phyloP scores from a whole-genome alignment of 2,888 invertebrate genomes.

The Gerris lacustris region DNA sequence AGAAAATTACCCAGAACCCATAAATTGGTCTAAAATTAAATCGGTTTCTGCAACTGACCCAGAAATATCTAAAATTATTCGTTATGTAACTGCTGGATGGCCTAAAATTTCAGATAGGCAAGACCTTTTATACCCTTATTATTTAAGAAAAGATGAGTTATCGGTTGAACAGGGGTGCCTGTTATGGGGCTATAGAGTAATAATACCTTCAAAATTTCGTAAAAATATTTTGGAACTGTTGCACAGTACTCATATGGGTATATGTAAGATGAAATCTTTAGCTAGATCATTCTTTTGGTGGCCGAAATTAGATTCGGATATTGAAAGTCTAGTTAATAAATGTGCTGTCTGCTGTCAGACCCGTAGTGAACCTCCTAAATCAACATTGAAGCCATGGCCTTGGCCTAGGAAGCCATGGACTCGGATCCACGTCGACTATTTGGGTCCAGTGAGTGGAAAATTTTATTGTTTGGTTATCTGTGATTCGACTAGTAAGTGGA shows the following conservation, averaged over 20 bases:
- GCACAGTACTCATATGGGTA: slow-evolving; percentile 2
- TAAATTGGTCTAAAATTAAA: slow-evolving; percentile 34
- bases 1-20: slow-evolving; percentile 28
- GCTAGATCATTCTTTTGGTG: slow-evolving; percentile 9
- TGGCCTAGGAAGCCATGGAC: slow-evolving; percentile 11
- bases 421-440: slow-evolving; percentile 9
- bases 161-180: slow-evolving; percentile 12
- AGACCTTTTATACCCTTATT: neutral
- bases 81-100: neutral
- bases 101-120: neutral
- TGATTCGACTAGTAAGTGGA: slow-evolving; percentile 18
- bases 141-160: slow-evolving; percentile 8
- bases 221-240: slow-evolving; percentile 2
- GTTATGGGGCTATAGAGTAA: slow-evolving; percentile 11
- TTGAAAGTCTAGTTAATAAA: slow-evolving; percentile 2
- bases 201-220: slow-evolving; percentile 5
- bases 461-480: slow-evolving; percentile 13
- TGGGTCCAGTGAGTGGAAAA: neutral
- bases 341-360: slow-evolving; percentile 5
- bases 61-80: slow-evolving; percentile 10
- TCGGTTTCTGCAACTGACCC: slow-evolving; percentile 21
- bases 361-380: slow-evolving; percentile 1
- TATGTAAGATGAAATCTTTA: slow-evolving; percentile 10
- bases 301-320: slow-evolving; percentile 8
- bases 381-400: slow-evolving; percentile 4